Evolutionary conservation across 2,113 vertebrate species (phyloP).

Genomic region (Clarias magur): DNA sequence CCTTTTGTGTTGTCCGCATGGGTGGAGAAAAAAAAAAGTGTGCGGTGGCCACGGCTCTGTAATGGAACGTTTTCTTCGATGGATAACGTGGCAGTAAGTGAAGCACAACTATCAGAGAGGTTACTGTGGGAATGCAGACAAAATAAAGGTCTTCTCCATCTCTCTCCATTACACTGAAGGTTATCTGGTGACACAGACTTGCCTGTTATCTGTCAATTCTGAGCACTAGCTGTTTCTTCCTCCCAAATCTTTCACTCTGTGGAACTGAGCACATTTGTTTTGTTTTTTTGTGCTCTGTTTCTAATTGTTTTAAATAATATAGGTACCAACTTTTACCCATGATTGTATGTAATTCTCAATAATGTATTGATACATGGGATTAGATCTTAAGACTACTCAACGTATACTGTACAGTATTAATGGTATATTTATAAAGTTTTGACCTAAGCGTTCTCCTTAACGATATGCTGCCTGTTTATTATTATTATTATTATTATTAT

Average conservation of each 20-base stretch:
- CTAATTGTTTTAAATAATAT: neutral
- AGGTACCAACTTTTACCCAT: no score
- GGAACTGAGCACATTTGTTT: neutral
- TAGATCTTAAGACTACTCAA: no score
- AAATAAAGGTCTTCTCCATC: constrained; percentile 39
- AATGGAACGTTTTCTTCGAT: neutral
- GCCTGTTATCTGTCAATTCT: constrained; percentile 26
- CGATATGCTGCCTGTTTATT: no score
- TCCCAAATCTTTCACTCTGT: constrained; percentile 21
- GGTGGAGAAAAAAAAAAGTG: neutral
- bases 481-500: no score
- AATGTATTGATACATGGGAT: no score
- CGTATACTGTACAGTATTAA: no score
- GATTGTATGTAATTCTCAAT: no score
- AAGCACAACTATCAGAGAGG: constrained; percentile 36
- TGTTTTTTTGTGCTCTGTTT: neutral
- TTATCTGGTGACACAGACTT: constrained; percentile 39
- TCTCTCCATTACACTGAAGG: constrained; percentile 37
- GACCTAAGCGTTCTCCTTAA: no score
- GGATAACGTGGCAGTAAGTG: constrained; percentile 19
- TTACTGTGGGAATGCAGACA: constrained; percentile 32
- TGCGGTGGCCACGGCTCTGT: neutral
- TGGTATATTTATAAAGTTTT: no score
- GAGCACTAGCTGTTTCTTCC: constrained; percentile 22
- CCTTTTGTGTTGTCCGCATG: neutral